A percentile compares a stretch with the other conserved stretches of the same genome.
Evolutionary conservation across 2,113 vertebrate species (phyloP).

Genomic region (Pelodiscus sinensis): DNA sequence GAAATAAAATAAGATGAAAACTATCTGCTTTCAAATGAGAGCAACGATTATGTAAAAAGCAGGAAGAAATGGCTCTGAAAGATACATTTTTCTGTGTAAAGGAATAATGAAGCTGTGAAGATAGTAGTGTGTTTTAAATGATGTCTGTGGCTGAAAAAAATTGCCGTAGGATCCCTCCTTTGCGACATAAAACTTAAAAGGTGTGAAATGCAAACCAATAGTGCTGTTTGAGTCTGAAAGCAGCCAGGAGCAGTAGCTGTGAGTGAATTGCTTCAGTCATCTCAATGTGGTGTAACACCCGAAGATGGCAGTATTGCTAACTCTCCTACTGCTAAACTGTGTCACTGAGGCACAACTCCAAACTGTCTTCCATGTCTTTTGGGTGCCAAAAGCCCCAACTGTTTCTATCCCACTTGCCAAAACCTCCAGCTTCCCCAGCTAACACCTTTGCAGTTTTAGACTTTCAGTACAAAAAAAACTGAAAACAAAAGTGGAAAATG

Average conservation of each 20-base stretch:
- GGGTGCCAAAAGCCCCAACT: neutral
- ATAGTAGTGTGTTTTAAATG: neutral
- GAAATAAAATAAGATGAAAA: neutral
- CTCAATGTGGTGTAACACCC: neutral
- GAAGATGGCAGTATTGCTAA: neutral
- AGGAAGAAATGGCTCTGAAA: neutral
- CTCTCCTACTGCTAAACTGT: neutral
- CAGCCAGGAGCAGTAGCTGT: conserved; percentile 27
- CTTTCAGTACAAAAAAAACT: neutral
- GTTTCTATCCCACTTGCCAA: neutral
- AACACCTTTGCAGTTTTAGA: neutral
- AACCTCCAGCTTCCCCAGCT: neutral
- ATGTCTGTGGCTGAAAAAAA: neutral
- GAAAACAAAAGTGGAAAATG: neutral
- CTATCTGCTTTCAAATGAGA: neutral
- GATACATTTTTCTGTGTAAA: conserved; percentile 4
- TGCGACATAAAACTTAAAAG: neutral
- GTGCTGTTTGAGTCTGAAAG: neutral
- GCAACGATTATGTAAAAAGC: neutral
- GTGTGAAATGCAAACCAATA: neutral
- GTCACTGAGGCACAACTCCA: neutral
- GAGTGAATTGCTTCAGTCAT: conserved; percentile 39
- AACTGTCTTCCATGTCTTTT: neutral
- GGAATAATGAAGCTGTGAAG: conserved; percentile 40
- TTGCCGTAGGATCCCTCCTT: neutral